These are phyloP conservation scores for Archips xylosteana DNA, from an alignment of 2,888 invertebrate species.

Conservation along the genomic window DNA sequence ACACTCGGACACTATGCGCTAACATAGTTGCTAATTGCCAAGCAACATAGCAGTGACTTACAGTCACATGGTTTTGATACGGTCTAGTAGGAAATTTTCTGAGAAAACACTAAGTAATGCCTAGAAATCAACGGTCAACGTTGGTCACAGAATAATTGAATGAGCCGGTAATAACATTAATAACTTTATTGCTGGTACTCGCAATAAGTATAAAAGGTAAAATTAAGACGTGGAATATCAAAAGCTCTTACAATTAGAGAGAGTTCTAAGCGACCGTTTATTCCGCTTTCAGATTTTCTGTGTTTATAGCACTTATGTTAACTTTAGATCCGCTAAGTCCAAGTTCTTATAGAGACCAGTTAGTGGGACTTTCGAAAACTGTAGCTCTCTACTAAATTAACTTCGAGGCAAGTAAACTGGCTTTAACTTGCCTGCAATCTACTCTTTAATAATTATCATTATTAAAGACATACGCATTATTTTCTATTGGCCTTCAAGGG, in stretches of 20 bases:
- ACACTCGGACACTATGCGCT: neutral
- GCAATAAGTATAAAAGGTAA: constrained; percentile 5
- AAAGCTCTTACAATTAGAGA: neutral
- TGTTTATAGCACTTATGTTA: neutral
- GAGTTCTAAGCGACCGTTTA: neutral
- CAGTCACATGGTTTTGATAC: neutral
- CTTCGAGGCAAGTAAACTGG: neutral
- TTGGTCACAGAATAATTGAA: neutral
- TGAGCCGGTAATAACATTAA: neutral
- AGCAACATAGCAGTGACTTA: neutral
- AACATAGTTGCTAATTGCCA: constrained; percentile 2
- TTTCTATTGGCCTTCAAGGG: neutral
- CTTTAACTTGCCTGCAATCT: neutral
- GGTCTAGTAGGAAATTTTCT: constrained; percentile 6
- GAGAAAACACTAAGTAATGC: constrained; percentile 10
- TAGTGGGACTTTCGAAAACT: neutral
- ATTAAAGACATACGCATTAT: neutral
- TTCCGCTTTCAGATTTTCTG: neutral
- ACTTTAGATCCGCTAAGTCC: neutral
- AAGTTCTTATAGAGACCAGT: neutral
- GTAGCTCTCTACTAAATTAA: neutral
- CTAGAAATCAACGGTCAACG: constrained; percentile 11
- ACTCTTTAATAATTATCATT: neutral
- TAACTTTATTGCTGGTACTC: neutral
- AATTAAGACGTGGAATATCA: neutral